Base-by-base conservation (phyloP, 1,140 invertebrate species). In the Tetramorium simillimum region DNA sequence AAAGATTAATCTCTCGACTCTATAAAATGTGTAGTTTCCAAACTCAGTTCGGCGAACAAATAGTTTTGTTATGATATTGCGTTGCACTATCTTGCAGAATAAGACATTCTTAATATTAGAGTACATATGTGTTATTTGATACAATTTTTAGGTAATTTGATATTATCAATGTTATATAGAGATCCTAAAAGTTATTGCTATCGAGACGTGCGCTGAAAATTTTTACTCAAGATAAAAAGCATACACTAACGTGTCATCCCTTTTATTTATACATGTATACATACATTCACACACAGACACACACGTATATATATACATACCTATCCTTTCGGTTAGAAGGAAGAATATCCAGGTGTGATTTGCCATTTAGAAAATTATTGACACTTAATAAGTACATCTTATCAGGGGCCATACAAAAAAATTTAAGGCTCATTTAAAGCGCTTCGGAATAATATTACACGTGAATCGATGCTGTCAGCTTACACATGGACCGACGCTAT, bases 391-490 rank as follows among this genome's bases (percentile, higher is more conserved):
- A 82, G 1, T 82, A 60, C 12, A 82, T 89, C 84, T 76, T 80
- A 86, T 81, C 87, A 89, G 75, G 88, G 76, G 82, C 87, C 88
- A 89, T 78, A 85, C 28, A 76, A 73, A 81, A 75, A 56, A 81
- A 40, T 28, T 63, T 73, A 78, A 60, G 76, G 70, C 84, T 89
- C 76, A 51, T 89, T 33, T 81, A 76, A 89, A 89, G 21, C 62
- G 46, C 75, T 89, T 89, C 28, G 69, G 46, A 86, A 89, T 70
- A 86, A 56, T 85, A 88, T 88, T 69, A 53, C 70, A 84, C 37
- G 21, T 73, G 7, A 58, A 78, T 86, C 40, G 77, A 73, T 14
- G 33, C 72, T 72, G 43, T 67, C 58, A 84, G 86, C 70, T 77
- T 89, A 86, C 65, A 82, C 70, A 85, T 76, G 56, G 49, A 80